Conservation (phyloP, 2,113 vertebrate species). For the Sterrhoptilus dennistouni region DNA sequence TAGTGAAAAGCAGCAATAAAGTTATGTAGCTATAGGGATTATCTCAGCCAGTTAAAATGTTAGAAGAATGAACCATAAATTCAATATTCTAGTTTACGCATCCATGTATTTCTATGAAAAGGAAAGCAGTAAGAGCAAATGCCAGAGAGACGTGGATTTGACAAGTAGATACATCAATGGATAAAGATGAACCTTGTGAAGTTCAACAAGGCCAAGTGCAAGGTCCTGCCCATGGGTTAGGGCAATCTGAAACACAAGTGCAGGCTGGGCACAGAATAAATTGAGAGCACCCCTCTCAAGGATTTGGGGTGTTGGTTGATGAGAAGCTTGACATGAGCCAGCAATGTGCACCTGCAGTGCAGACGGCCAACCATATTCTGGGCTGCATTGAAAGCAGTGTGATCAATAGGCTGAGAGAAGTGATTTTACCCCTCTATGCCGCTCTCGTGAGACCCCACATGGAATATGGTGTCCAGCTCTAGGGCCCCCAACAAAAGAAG, state of each 20-base stretch:
- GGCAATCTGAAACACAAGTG: fast-evolving
- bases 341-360: neutral
- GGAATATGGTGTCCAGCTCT: neutral
- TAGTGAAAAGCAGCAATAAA: neutral
- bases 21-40: neutral
- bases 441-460: neutral
- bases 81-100: neutral
- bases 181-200: neutral
- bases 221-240: neutral
- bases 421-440: neutral
- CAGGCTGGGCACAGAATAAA: neutral
- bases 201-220: neutral
- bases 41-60: neutral
- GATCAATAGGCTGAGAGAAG: neutral
- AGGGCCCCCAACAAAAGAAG: neutral
- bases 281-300: neutral
- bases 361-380: neutral
- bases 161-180: neutral
- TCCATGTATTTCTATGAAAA: neutral
- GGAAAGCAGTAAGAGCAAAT: neutral
- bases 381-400: neutral
- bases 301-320: neutral
- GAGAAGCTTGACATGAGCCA: neutral
- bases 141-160: neutral
- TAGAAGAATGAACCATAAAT: neutral